Percentiles rank a stretch among this genome's conserved stretches.
Evolutionary conservation across 2,888 invertebrate genomes (phyloP).

Genomic region (Spatulosminthurus flaviceps): DNA sequence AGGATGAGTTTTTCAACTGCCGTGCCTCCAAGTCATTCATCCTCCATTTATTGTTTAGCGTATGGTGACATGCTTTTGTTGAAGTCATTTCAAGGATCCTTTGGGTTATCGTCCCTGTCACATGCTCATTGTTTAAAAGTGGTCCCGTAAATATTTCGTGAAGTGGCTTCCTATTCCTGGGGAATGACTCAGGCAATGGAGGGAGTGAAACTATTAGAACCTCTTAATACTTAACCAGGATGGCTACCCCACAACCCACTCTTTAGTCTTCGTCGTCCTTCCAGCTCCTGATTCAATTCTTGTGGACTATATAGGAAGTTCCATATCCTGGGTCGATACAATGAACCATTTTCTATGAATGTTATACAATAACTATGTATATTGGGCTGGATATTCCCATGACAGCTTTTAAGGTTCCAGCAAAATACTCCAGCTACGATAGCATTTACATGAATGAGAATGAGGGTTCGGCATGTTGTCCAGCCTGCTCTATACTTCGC

Average conservation of each 20-base stretch:
- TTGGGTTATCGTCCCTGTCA: not conserved
- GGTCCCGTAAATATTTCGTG: not conserved
- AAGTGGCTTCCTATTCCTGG: too few relatives aligned
- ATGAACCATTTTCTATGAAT: not conserved
- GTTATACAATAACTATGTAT: not conserved
- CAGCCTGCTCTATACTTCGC: too few relatives aligned
- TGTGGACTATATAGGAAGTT: too few relatives aligned
- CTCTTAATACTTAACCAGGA: too few relatives aligned
- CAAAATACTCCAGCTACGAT: not conserved
- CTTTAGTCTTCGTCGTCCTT: too few relatives aligned
- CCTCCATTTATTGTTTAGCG: not conserved
- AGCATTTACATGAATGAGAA: not conserved
- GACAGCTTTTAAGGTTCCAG: not conserved
- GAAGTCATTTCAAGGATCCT: slow-evolving; percentile 3
- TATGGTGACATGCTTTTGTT: not conserved
- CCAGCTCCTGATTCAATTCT: too few relatives aligned
- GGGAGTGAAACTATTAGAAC: too few relatives aligned
- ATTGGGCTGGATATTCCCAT: not conserved
- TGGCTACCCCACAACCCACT: too few relatives aligned
- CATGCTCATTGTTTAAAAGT: slow-evolving; percentile 1
- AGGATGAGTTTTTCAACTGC: not conserved
- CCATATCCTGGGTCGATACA: too few relatives aligned
- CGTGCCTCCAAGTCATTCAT: slow-evolving; percentile 14
- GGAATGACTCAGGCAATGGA: too few relatives aligned
- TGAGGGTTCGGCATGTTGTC: not conserved